Evolutionary conservation across 2,797 vertebrate genomes (phyloP), one percentile per base, ranked within the genome.

Genomic region (Tangara arthus): DNA sequence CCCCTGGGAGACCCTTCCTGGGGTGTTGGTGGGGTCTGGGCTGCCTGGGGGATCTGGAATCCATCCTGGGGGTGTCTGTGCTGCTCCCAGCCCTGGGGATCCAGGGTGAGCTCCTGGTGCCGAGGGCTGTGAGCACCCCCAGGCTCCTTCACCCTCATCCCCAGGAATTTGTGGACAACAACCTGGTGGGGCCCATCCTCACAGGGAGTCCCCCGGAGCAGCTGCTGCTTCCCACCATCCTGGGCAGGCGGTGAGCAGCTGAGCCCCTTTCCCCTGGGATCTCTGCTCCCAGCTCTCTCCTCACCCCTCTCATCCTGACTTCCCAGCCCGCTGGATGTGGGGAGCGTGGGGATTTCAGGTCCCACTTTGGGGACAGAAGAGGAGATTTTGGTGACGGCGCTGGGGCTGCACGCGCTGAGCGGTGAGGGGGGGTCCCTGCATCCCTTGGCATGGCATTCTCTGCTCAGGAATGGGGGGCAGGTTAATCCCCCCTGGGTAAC

Each of bases 221-320:
- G 93, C 96, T 99, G 95, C 97, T 99, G 95, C 97, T 99, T 69
- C 98, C 98, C 30, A 72, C 97, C 55, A 94, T 99, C 94, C 96
- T 99, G 17, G 96, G 98, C 90, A 90, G 92, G 60, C 89, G 98
- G 99, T 99, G 93, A 95, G 95, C 32, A 9, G 32, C 47, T 0
- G 1, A n/a, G 59, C 41, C 3, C 55, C 53, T 21, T 9, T 26
- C 8, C 3, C 53, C 55, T 21, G 19, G 11, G 1, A 2, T 3
- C 1, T 37, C 15, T 8, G 11, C 13, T 66, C 37, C 47, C 1
- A 1, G 55, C 55, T 35, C 8, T 4, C 41, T n/a, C 3, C 64
- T 72, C 41, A 34, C 27, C 23, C 20, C 16, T 60, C 34, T 61
- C 16, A 0, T 32, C 59, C 57, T 0, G 0, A 19, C 70, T 15